Base-by-base conservation (phyloP, 2,113 vertebrate species). In the Rana temporaria region DNA sequence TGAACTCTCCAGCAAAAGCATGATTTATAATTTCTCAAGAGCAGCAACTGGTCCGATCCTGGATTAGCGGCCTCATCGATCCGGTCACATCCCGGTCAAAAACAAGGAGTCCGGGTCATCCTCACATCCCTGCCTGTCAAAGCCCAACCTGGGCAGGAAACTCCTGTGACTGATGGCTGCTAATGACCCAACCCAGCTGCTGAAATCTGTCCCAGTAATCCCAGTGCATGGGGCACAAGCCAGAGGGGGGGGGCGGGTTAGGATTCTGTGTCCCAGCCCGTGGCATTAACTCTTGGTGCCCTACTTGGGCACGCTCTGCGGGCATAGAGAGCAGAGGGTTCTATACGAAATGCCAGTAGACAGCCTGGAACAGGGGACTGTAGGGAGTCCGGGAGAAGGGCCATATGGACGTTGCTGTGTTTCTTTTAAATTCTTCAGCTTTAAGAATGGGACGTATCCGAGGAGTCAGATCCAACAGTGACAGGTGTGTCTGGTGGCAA, bases 161-260 rank as follows among this genome's bases (percentile, higher is more conserved):
- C 26, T 65, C 53, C 30, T 9, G 48, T 56, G 79, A 74, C 62
- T 75, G 62, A 63, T 64, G 62, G 59, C 4, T 52, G 34, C 63
- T 75, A 75, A 82, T 82, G 80, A 74, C 63, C 20, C 2, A 8
- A 18, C 15, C 17, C 80, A 82, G 80, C 80, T 82, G 80, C 63
- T 60, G n/a, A 38, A 48, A 63, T 57, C 59, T 57, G 71, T 75
- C 70, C 62, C 71, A 2, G 30, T 82, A 82, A 82, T 82, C 80
- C 71, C 63, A 3, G 30, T 48, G 32, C 70, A 56, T n/a, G 71
- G 79, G 62, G 12, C 79, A 55, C 69, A n/a, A 24, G 69, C 22
- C 57, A 32, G 65, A 11, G 66, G 42, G 60, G 59, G 59, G 9
- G 70, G 22, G 69, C 26, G 62, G 64, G 59, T 57, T 48, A 74